These are phyloP conservation scores for Eupeodes luniger DNA, from an alignment of 2,888 invertebrate genomes.

Conservation along the genomic window DNA sequence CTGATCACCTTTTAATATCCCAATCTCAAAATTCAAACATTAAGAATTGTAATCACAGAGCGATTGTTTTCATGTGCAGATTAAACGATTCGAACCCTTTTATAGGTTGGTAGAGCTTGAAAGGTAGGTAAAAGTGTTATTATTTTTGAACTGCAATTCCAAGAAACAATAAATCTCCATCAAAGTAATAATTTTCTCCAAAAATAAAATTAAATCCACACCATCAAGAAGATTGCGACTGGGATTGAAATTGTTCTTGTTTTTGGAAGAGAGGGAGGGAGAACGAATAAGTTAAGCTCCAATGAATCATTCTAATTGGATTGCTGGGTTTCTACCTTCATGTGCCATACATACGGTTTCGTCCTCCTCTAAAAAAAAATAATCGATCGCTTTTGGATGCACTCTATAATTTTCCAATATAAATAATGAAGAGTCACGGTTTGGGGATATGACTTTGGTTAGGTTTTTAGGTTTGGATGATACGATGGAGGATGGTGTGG, in stretches of 20 bases:
- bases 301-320: conserved; percentile 75
- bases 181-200: conserved; percentile 65
- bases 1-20: conserved; percentile 40
- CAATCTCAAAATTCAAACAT: conserved; percentile 38
- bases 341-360: not conserved
- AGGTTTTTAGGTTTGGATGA: not conserved
- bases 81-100: conserved; percentile 40
- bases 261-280: not conserved
- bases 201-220: conserved; percentile 49
- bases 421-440: conserved; percentile 75
- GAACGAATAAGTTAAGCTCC: conserved; percentile 62
- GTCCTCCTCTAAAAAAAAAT: conserved; percentile 34
- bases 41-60: conserved; percentile 40
- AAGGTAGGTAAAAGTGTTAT: conserved; percentile 39
- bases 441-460: conserved; percentile 17
- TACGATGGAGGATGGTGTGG: conserved; percentile 20
- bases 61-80: conserved; percentile 10
- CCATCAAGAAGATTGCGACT: conserved; percentile 2
- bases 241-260: conserved; percentile 9
- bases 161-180: conserved; percentile 74
- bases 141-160: conserved; percentile 50
- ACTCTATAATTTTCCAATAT: conserved; percentile 77
- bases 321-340: conserved; percentile 62
- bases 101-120: no score
- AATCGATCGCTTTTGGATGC: conserved; percentile 69